These are phyloP conservation scores for Schizaphis graminum DNA, from an alignment of 2,888 invertebrate genomes.

Conservation along the genomic window DNA sequence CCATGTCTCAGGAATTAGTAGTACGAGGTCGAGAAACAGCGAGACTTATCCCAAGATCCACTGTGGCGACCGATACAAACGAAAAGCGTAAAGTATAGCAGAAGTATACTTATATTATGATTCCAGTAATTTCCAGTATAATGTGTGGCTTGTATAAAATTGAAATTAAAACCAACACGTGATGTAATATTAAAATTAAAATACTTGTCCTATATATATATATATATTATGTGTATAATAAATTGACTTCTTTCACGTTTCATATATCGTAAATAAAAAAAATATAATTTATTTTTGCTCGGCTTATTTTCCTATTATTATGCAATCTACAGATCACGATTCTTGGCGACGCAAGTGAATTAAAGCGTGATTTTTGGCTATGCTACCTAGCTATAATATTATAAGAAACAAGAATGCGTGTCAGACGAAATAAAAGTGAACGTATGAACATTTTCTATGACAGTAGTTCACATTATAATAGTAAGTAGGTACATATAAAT, in stretches of 20 bases:
- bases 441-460: slow-evolving; percentile 39
- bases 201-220: not conserved
- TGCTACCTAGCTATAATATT: slow-evolving; percentile 8
- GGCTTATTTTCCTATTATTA: slow-evolving; percentile 56
- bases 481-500: not conserved
- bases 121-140: not conserved
- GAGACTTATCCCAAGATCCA: slow-evolving; percentile 39
- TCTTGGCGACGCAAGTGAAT: slow-evolving; percentile 53
- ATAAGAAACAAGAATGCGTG: slow-evolving; percentile 26
- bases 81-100: slow-evolving; percentile 29
- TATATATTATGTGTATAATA: not conserved
- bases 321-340: slow-evolving; percentile 55
- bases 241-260: slow-evolving; percentile 41
- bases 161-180: not conserved
- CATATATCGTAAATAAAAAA: slow-evolving; percentile 23
- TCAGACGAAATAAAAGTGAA: slow-evolving; percentile 52
- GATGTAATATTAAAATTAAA: slow-evolving; percentile 11
- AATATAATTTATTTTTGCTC: slow-evolving; percentile 38
- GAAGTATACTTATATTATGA: not conserved
- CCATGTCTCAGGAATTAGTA: not conserved
- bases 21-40: not conserved
- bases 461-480: slow-evolving; percentile 9
- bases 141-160: not conserved
- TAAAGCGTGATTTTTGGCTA: slow-evolving; percentile 40
- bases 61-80: not conserved